phyloP scores from a whole-genome alignment of 1,140 invertebrate species.

The Stenopsyche tienmushanensis region DNA sequence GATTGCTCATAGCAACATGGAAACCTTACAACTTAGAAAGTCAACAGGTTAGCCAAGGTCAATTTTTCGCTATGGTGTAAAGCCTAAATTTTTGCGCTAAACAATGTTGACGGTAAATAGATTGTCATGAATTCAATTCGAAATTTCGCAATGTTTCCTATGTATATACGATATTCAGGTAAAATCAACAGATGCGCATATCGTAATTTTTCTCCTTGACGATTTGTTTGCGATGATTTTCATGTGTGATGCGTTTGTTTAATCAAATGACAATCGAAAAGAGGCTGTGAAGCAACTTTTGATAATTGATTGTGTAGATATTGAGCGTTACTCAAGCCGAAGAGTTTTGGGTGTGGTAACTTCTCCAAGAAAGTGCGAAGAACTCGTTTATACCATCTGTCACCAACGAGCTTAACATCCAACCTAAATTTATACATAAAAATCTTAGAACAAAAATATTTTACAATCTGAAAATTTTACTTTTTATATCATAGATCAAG shows the following conservation, averaged over 20 bases:
- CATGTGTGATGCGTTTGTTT: no score
- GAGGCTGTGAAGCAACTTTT: not conserved
- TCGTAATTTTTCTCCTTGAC: not conserved
- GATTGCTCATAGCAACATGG: not conserved
- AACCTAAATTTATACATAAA: no score
- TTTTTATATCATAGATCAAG: no score
- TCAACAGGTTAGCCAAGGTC: constrained; percentile 14
- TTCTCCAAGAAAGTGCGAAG: not conserved
- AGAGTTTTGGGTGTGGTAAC: not conserved
- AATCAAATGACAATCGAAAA: not conserved
- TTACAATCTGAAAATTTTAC: no score
- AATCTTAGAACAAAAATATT: no score
- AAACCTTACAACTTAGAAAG: constrained; percentile 12
- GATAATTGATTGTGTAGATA: constrained; percentile 17
- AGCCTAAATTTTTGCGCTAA: not conserved
- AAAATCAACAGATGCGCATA: not conserved
- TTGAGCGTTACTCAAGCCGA: not conserved
- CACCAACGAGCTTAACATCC: no score
- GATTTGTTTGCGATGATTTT: not conserved
- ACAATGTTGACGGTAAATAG: not conserved
- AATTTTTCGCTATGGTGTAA: not conserved
- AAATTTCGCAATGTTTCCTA: not conserved
- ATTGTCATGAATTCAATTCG: not conserved
- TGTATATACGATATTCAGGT: not conserved
- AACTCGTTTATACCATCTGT: no score